Percentiles rank a stretch among this genome's conserved stretches.
These are phyloP conservation scores for Zeugodacus cucurbitae DNA, from an alignment of 1,140 invertebrate species.

Conservation along the genomic window DNA sequence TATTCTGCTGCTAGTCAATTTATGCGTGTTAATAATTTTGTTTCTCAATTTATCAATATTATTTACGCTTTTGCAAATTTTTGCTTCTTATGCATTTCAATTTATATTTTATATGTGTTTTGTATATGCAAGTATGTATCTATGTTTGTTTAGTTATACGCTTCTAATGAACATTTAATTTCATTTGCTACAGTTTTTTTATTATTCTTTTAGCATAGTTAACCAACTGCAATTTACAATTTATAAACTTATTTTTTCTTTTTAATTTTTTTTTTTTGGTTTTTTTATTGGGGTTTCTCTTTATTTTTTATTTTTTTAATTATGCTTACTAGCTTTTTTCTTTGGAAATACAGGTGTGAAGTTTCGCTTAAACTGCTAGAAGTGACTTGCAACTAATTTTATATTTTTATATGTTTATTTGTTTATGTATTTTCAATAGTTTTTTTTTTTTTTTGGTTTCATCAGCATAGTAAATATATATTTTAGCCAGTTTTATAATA, in stretches of 20 bases:
- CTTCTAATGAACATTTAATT: background rate
- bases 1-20: background rate
- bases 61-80: background rate
- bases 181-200: background rate
- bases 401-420: background rate
- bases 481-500: slow-evolving; percentile 17
- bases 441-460: background rate
- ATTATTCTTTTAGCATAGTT: slow-evolving; percentile 7
- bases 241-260: background rate
- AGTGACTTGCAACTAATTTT: background rate
- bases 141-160: background rate
- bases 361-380: slow-evolving; percentile 20
- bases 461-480: background rate
- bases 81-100: background rate
- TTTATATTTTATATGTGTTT: background rate
- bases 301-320: background rate
- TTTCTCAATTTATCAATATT: background rate
- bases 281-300: background rate
- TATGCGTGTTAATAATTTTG: background rate
- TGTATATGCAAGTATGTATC: slow-evolving; percentile 6
- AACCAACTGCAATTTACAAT: slow-evolving; percentile 24
- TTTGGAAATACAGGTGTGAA: slow-evolving; percentile 30
- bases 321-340: background rate
- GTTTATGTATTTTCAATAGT: background rate
- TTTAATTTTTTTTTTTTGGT: background rate